These are phyloP conservation scores for Agrochola lota DNA, from an alignment of 2,888 invertebrate genomes.

Conservation along the genomic window DNA sequence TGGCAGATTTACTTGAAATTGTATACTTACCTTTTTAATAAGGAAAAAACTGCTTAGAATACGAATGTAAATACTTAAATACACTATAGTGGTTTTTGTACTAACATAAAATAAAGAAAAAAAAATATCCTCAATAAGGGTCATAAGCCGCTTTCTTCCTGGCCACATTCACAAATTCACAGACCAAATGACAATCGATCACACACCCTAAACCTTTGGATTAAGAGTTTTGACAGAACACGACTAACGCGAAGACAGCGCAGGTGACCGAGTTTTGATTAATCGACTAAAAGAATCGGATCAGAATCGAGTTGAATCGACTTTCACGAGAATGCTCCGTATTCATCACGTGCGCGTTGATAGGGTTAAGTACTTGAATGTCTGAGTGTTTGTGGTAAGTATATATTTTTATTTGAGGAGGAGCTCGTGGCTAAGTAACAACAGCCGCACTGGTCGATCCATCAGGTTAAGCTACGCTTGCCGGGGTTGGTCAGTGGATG, in stretches of 20 bases:
- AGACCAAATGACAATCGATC: constrained; percentile 75
- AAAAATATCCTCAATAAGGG: background rate
- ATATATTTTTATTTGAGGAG: background rate
- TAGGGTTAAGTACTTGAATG: constrained; percentile 45
- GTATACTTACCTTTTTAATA: background rate
- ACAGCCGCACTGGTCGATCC: no score
- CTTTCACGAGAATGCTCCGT: constrained; percentile 51
- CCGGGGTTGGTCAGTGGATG: no score
- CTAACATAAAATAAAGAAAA: no score
- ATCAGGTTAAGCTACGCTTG: no score
- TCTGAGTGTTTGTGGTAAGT: background rate
- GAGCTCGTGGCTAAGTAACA: no score
- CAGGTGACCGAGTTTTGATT: constrained; percentile 80
- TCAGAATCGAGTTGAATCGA: constrained; percentile 66
- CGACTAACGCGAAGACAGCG: constrained; percentile 68
- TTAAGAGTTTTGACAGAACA: constrained; percentile 78
- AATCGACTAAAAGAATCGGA: constrained; percentile 74
- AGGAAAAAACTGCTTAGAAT: background rate
- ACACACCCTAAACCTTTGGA: constrained; percentile 75
- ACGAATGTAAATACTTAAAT: background rate
- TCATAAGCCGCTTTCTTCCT: constrained; percentile 14
- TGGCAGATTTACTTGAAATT: no score
- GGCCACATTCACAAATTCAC: constrained; percentile 55
- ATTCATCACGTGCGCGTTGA: constrained; percentile 48
- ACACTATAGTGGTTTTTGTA: background rate